Evolutionary conservation across 2,797 vertebrate genomes (phyloP).

Genomic region (Glossophaga mutica): DNA sequence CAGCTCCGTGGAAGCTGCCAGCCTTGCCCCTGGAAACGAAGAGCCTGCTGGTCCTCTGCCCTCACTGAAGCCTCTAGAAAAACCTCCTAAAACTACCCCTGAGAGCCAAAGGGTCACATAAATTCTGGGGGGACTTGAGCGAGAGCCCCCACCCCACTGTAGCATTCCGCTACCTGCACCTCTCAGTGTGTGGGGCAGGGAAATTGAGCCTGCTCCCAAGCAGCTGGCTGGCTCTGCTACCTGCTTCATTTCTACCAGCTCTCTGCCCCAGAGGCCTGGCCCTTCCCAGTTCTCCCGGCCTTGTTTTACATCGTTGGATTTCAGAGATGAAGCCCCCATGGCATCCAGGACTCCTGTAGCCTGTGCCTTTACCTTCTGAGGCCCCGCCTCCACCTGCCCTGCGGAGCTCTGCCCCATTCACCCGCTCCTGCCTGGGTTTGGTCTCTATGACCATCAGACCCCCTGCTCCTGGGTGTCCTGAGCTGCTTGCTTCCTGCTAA

Average conservation of each 20-base stretch:
- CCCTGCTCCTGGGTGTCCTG: not conserved
- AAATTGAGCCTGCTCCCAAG: not conserved
- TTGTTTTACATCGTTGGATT: not conserved
- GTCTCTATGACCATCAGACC: not conserved
- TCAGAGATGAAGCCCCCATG: not conserved
- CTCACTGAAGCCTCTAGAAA: not conserved
- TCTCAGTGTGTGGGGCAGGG: not conserved
- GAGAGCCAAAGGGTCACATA: not conserved
- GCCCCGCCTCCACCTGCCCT: not conserved
- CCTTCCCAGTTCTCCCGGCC: not conserved
- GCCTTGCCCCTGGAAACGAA: not conserved
- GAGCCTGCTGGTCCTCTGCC: not conserved
- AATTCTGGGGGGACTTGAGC: not conserved
- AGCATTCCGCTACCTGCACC: not conserved
- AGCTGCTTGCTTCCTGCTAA: not conserved
- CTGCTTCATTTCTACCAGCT: not conserved
- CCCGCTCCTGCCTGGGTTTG: not conserved
- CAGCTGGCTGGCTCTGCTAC: not conserved
- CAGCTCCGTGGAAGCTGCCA: not conserved
- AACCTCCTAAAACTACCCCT: not conserved
- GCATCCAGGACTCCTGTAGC: not conserved
- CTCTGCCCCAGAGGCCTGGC: not conserved
- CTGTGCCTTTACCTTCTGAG: not conserved
- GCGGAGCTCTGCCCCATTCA: rapidly evolving
- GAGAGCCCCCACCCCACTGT: not conserved